phyloP scores from a whole-genome alignment of 2,113 vertebrate genomes.

The Polypterus senegalus region DNA sequence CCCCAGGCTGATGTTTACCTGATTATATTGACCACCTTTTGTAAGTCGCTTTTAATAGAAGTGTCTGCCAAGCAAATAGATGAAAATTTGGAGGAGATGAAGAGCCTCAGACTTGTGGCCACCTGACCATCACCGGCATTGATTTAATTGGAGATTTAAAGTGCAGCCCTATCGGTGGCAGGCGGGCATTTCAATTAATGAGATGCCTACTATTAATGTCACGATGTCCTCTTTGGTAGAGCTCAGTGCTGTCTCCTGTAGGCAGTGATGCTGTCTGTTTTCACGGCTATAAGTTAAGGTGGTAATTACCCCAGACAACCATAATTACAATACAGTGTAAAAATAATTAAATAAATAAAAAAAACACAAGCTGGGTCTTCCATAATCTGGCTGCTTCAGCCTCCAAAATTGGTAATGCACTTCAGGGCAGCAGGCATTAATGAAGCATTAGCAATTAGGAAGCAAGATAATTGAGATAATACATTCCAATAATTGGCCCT shows the following conservation, averaged over 20 bases:
- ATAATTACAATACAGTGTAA: conserved; percentile 18
- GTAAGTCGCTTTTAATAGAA: too few species aligned
- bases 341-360: conserved; percentile 16
- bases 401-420: not conserved
- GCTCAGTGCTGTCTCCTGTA: conserved; percentile 3
- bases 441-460: not conserved
- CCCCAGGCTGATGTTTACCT: too few species aligned
- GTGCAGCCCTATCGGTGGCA: conserved; percentile 9
- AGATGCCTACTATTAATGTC: conserved; percentile 8
- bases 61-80: too few species aligned
- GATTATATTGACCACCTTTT: too few species aligned
- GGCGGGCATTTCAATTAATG: too few species aligned
- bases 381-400: conserved; percentile 9
- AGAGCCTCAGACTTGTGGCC: too few species aligned
- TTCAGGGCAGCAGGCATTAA: conserved; percentile 2
- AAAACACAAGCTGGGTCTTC: not conserved
- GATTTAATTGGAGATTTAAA: conserved; percentile 3
- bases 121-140: conserved; percentile 13
- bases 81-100: too few species aligned
- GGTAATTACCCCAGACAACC: conserved; percentile 17
- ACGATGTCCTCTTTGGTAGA: not conserved
- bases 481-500: conserved; percentile 1
- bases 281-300: conserved; percentile 15
- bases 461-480: not conserved
- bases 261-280: conserved; percentile 11